Evolutionary conservation across 2,113 vertebrate species (phyloP).

Genomic region (Poecilia latipinna): DNA sequence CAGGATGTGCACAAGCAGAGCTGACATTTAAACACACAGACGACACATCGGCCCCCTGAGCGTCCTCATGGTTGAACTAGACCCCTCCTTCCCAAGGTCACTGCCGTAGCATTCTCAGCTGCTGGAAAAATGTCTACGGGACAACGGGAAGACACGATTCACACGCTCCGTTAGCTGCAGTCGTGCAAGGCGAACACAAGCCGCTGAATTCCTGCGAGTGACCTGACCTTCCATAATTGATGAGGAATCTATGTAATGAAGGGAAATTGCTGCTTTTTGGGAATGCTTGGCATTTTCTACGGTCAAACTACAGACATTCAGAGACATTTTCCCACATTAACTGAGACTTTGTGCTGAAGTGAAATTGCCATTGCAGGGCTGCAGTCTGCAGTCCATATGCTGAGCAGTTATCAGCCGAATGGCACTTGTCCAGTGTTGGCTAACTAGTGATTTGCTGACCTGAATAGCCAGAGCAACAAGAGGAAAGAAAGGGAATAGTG

Average conservation of each 20-base stretch:
- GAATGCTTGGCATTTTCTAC: background rate
- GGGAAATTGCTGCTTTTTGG: background rate
- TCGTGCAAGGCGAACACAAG: conserved; percentile 59
- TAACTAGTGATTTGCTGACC: conserved; percentile 32
- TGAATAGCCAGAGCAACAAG: conserved; percentile 33
- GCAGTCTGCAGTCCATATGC: conserved; percentile 1
- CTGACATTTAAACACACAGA: conserved; percentile 12
- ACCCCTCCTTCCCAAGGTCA: conserved; percentile 39
- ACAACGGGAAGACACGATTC: conserved; percentile 55
- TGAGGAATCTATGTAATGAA: conserved; percentile 1
- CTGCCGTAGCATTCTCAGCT: conserved; percentile 66
- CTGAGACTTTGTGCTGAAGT: background rate
- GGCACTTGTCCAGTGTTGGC: conserved; percentile 3
- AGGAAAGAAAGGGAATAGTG: background rate
- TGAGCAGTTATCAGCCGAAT: conserved; percentile 16
- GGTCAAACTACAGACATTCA: background rate
- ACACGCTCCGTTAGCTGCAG: conserved; percentile 59
- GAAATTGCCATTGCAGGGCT: background rate
- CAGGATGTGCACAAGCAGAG: conserved; percentile 1
- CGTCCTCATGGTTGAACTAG: conserved; percentile 18
- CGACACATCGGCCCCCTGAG: conserved; percentile 6
- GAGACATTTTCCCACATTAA: conserved; percentile 3
- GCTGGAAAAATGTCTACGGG: conserved; percentile 43
- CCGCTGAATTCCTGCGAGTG: conserved; percentile 37
- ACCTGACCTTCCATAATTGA: conserved; percentile 30